phyloP scores from a whole-genome alignment of 2,888 invertebrate species.

The Liodrosophila aerea region DNA sequence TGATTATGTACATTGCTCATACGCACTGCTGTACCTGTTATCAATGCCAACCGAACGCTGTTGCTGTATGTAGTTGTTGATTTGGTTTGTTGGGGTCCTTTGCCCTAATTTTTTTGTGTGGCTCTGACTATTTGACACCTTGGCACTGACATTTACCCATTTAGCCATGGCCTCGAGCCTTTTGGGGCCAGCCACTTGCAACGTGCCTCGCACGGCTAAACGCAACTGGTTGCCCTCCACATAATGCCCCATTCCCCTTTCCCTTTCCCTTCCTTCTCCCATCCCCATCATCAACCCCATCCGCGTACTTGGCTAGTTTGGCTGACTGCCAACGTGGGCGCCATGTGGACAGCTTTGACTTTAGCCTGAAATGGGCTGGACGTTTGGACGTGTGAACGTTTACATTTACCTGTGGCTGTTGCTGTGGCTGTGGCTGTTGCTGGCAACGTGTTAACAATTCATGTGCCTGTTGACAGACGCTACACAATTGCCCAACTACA shows the following conservation, averaged over 20 bases:
- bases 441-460: constrained; percentile 47
- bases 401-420: constrained; percentile 48
- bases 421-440: constrained; percentile 3
- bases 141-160: constrained; percentile 69
- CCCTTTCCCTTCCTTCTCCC: not conserved
- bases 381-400: constrained; percentile 12
- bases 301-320: constrained; percentile 23
- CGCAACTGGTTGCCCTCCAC: constrained; percentile 52
- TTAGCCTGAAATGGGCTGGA: constrained; percentile 12
- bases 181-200: constrained; percentile 22
- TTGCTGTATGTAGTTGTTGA: too few relatives aligned
- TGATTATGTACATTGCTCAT: constrained; percentile 17
- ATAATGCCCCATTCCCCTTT: not conserved
- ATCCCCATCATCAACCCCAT: not conserved
- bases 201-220: constrained; percentile 54
- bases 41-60: constrained; percentile 16
- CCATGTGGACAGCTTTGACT: constrained; percentile 35
- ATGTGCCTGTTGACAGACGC: constrained; percentile 56
- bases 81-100: constrained; percentile 25
- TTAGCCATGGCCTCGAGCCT: constrained; percentile 23
- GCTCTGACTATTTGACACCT: constrained; percentile 71
- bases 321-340: constrained; percentile 45
- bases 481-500: constrained; percentile 31
- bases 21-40: constrained; percentile 31
- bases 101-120: constrained; percentile 5